Percentiles rank a stretch among this genome's conserved stretches.
phyloP scores from a whole-genome alignment of 2,113 vertebrate genomes.

The Oriolus oriolus region DNA sequence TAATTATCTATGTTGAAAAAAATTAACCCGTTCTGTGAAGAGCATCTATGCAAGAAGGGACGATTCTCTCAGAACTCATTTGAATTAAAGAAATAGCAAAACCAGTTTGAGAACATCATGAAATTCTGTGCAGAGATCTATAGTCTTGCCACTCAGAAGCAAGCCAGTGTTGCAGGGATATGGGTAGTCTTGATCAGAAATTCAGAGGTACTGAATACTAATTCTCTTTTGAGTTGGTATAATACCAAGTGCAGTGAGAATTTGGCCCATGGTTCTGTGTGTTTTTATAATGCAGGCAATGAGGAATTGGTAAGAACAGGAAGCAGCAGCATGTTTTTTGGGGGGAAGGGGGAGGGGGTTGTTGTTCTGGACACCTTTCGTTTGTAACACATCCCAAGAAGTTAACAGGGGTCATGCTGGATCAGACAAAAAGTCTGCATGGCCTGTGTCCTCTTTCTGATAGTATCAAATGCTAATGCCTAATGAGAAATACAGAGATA shows the following conservation, averaged over 20 bases:
- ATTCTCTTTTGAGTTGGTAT: neutral
- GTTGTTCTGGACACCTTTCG: neutral
- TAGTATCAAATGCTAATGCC: neutral
- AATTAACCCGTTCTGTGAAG: neutral
- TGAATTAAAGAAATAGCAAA: conserved; percentile 1
- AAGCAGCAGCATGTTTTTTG: neutral
- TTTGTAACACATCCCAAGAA: neutral
- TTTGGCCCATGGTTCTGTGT: neutral
- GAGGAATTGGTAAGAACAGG: neutral
- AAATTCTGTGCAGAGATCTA: neutral
- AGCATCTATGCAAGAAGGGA: neutral
- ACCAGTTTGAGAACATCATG: neutral
- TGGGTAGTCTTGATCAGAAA: neutral
- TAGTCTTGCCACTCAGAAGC: neutral
- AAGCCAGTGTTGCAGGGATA: neutral
- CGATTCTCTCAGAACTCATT: neutral
- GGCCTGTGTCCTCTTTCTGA: neutral
- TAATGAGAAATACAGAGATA: neutral
- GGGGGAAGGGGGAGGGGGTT: neutral
- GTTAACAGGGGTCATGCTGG: neutral
- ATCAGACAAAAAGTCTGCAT: neutral
- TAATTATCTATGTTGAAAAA: neutral
- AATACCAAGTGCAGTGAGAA: neutral
- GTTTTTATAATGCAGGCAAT: neutral
- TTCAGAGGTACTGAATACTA: neutral